phyloP scores from a whole-genome alignment of 2,888 invertebrate genomes.

The Drosophila recens region DNA sequence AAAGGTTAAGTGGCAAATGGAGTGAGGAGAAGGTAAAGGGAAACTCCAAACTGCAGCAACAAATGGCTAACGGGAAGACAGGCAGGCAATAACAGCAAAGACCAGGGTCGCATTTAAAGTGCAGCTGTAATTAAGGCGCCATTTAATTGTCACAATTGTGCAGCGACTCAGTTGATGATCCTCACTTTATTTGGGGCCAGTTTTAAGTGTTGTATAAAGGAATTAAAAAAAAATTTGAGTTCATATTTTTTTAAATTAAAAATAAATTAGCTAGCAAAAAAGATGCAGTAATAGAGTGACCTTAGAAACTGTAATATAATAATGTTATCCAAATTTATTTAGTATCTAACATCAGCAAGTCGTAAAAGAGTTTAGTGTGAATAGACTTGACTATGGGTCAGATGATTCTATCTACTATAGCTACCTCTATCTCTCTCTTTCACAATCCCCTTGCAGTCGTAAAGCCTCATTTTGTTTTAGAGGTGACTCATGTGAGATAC shows the following conservation, averaged over 20 bases:
- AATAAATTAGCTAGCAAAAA: neutral
- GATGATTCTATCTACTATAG: neutral
- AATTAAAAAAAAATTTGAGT: neutral
- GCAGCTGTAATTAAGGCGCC: slow-evolving; percentile 11
- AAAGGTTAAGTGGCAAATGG: slow-evolving; percentile 46
- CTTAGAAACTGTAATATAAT: too few species aligned
- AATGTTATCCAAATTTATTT: neutral
- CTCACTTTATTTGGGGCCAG: neutral
- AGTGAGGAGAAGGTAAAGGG: slow-evolving; percentile 17
- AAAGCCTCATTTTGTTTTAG: slow-evolving; percentile 58
- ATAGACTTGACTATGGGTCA: neutral
- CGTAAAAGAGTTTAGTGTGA: neutral
- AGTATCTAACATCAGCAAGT: neutral
- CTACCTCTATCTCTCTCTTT: neutral
- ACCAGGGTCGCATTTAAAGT: slow-evolving; percentile 43
- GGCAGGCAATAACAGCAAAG: slow-evolving; percentile 37
- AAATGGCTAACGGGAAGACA: slow-evolving; percentile 44
- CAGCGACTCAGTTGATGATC: slow-evolving; percentile 5
- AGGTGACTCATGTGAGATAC: slow-evolving; percentile 30
- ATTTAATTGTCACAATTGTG: slow-evolving; percentile 5
- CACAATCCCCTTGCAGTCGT: slow-evolving; percentile 30
- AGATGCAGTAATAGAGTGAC: too few species aligned
- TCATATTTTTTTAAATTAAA: neutral
- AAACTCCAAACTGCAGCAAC: slow-evolving; percentile 41
- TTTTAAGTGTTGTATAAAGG: neutral